Base-by-base conservation (phyloP, 2,113 vertebrate genomes). In the Acrocephalus arundinaceus region DNA sequence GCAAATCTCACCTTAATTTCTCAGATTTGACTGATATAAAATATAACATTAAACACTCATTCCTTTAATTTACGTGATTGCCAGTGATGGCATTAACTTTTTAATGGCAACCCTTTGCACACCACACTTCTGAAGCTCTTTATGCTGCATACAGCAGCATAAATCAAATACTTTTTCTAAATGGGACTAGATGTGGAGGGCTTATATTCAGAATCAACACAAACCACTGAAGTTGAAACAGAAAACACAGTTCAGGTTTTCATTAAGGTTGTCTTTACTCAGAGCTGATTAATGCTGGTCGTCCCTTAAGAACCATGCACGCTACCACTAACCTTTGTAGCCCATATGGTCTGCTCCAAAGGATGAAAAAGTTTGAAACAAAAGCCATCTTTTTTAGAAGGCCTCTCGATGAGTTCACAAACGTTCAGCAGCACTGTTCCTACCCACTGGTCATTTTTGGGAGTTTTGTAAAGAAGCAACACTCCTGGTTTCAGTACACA, bases 301-400 rank as follows among this genome's bases (percentile, higher is more conserved):
- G 85, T 39, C 57, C 7, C 1, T 83, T 73, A 87, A 68, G 58
- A 87, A 79, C 7, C 11, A 80, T 13, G 49, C 3, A 65, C 23
- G 46, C 74, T 65, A 65, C 94, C 83, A 97, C 97, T 96, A 97
- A 99, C 99, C 99, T 99, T 99, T 91, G 99, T 99, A 59, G 99
- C 99, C 99, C 99, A 99, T 98, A 99, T 99, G 91, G 99, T 99
- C 90, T 99, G 99, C 65, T 99, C 99, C 97, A 99, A 98, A 24
- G 99, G 99, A 97, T 99, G 99, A 94, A 99, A 99, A 84, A 99
- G 99, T 96, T 99, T 99, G 97, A 99, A 99, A 98, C 99, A 99
- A 98, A 99, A 99, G 76, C 99, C 99, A 88, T 99, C 99, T 93
- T 99, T 99, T 97, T 99, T 99, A 75, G 99, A 99, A 74, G 99